These are phyloP conservation scores for Marcusenius ussheri DNA, from an alignment of 2,113 vertebrate genomes.

Conservation along the genomic window DNA sequence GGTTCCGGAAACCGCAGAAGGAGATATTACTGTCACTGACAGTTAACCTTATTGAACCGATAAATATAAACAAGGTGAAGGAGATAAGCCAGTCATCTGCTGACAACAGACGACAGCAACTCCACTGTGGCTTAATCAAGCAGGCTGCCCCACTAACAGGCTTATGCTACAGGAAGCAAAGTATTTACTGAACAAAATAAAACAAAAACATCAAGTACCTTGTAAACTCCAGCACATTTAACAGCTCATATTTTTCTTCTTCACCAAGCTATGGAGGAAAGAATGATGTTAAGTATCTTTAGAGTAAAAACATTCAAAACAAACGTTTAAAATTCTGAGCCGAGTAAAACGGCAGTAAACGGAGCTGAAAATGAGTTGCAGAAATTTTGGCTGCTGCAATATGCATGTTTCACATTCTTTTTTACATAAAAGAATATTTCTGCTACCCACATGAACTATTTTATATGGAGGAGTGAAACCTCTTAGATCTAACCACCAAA, in stretches of 20 bases:
- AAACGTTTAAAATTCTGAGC: background rate
- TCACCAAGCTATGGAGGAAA: constrained; percentile 63
- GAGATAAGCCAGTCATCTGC: background rate
- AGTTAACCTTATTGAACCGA: background rate
- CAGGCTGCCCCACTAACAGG: background rate
- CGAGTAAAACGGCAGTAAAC: background rate
- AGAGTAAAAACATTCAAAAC: background rate
- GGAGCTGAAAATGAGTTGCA: background rate
- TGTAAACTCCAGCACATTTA: constrained; percentile 94
- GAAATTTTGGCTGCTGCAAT: background rate
- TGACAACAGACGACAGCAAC: background rate
- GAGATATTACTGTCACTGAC: background rate
- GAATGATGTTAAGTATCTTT: background rate
- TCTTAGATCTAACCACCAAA: background rate
- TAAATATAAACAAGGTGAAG: background rate
- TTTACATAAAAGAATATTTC: background rate
- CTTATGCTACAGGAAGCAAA: background rate
- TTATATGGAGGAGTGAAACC: background rate
- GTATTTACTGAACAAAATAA: background rate
- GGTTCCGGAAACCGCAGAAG: background rate
- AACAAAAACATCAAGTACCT: constrained; percentile 61
- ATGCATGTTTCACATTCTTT: background rate
- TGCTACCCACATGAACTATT: background rate
- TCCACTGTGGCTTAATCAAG: background rate
- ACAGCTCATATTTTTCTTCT: constrained; percentile 88